phyloP scores from a whole-genome alignment of 2,113 vertebrate species.

The Taurulus bubalis region DNA sequence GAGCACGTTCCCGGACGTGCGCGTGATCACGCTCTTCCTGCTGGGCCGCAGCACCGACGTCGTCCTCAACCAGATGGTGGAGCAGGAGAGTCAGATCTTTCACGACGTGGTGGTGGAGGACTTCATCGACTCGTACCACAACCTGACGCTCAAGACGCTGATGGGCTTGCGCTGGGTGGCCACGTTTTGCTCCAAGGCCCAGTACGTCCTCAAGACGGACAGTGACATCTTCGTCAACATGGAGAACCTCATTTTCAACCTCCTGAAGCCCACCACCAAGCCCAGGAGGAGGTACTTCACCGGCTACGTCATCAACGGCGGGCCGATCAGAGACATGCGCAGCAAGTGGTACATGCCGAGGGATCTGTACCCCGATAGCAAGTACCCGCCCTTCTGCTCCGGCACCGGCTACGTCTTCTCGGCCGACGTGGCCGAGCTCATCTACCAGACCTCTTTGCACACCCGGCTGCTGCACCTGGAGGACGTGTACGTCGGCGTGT shows the following conservation, averaged over 20 bases:
- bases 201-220: slow-evolving; percentile 99
- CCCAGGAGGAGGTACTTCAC: slow-evolving; percentile 96
- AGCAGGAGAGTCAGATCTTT: slow-evolving; percentile 98
- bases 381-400: slow-evolving; percentile 98
- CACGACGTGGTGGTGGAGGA: slow-evolving; percentile 98
- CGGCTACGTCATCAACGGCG: slow-evolving; percentile 97
- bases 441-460: slow-evolving; percentile 96
- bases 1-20: slow-evolving; percentile 92
- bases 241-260: slow-evolving; percentile 98
- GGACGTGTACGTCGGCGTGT: slow-evolving; percentile 97
- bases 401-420: slow-evolving; percentile 99
- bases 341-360: slow-evolving; percentile 99
- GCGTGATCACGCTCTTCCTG: slow-evolving; percentile 93
- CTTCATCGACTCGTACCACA: slow-evolving; percentile 97
- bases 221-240: slow-evolving; percentile 99
- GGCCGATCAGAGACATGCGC: slow-evolving; percentile 95
- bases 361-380: slow-evolving; percentile 96
- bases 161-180: slow-evolving; percentile 99
- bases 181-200: slow-evolving; percentile 93
- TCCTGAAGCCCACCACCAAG: slow-evolving; percentile 94
- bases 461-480: slow-evolving; percentile 98
- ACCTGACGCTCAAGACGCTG: slow-evolving; percentile 95
- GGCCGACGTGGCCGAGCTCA: slow-evolving; percentile 95
- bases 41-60: slow-evolving; percentile 91
- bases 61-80: slow-evolving; percentile 98